A percentile compares a stretch with the other conserved stretches of the same genome.
These are phyloP conservation scores for Hemicrepidius hirtus DNA, from an alignment of 2,888 invertebrate species.

Conservation along the genomic window DNA sequence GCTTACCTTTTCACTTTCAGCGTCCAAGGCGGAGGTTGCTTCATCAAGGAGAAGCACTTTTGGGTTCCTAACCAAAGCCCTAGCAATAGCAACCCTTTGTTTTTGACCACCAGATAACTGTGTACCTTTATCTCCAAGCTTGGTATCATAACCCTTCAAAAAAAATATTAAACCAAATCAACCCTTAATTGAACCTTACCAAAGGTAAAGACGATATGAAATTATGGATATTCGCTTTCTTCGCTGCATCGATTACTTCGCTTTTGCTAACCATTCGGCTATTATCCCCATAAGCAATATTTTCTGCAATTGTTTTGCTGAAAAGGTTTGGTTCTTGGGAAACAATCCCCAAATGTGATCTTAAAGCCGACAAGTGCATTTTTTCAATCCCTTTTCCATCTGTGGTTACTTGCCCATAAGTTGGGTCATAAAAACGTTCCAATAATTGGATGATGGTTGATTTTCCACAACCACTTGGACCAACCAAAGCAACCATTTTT, in stretches of 20 bases:
- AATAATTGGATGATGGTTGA: conserved; percentile 90
- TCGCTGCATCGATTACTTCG: conserved; percentile 86
- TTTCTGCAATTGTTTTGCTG: conserved; percentile 90
- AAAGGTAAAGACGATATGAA: conserved; percentile 86
- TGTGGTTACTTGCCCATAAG: conserved; percentile 71
- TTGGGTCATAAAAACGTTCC: conserved; percentile 89
- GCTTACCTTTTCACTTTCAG: conserved; percentile 86
- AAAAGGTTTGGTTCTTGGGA: conserved; percentile 95
- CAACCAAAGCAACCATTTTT: conserved; percentile 87
- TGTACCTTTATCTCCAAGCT: conserved; percentile 85
- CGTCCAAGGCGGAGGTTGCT: conserved; percentile 92
- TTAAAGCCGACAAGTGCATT: conserved; percentile 69
- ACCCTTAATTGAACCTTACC: conserved; percentile 72
- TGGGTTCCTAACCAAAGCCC: conserved; percentile 87
- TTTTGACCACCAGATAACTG: conserved; percentile 91
- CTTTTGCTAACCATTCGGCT: conserved; percentile 77
- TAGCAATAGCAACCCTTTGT: conserved; percentile 91
- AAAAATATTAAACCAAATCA: not conserved
- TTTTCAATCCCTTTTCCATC: conserved; percentile 63
- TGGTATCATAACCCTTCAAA: conserved; percentile 84
- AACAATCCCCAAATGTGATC: conserved; percentile 90
- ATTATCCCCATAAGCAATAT: conserved; percentile 95
- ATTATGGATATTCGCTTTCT: conserved; percentile 90
- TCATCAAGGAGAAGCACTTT: conserved; percentile 87
- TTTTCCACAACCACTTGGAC: conserved; percentile 91